These are phyloP conservation scores for Trissonchulus sp. DNA, from an alignment of 2,888 invertebrate species.

Conservation along the genomic window DNA sequence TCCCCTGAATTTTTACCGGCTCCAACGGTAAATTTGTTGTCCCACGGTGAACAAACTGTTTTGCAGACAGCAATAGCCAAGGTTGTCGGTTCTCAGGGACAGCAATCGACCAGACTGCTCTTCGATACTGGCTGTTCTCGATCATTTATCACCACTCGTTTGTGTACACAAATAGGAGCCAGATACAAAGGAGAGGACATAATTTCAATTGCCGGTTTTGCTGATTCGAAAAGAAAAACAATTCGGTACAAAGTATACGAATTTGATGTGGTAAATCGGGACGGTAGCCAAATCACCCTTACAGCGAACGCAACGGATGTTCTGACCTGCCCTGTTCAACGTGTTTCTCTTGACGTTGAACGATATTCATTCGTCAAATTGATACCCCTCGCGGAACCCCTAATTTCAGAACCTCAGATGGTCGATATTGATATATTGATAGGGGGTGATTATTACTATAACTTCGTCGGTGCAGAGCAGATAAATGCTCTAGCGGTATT, in stretches of 20 bases:
- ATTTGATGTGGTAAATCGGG: not conserved
- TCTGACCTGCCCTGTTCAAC: not conserved
- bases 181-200: not conserved
- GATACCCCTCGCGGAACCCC: not conserved
- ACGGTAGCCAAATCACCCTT: not conserved
- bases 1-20: not conserved
- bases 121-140: not conserved
- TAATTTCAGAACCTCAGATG: not conserved
- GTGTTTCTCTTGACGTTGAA: not conserved
- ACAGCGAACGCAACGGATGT: not conserved
- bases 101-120: not conserved
- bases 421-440: not conserved
- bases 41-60: constrained; percentile 17
- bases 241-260: not conserved
- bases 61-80: constrained; percentile 17
- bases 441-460: not conserved
- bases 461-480: not conserved
- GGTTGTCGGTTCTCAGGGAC: not conserved
- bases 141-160: not conserved
- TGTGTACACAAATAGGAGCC: not conserved
- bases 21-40: not conserved
- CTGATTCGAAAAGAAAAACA: not conserved
- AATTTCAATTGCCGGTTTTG: not conserved
- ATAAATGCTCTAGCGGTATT: constrained; percentile 18
- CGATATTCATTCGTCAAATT: not conserved